Evolutionary conservation across 2,888 invertebrate species (phyloP), one percentile per base, ranked within the genome.

Genomic region (Esperia sulphurella): DNA sequence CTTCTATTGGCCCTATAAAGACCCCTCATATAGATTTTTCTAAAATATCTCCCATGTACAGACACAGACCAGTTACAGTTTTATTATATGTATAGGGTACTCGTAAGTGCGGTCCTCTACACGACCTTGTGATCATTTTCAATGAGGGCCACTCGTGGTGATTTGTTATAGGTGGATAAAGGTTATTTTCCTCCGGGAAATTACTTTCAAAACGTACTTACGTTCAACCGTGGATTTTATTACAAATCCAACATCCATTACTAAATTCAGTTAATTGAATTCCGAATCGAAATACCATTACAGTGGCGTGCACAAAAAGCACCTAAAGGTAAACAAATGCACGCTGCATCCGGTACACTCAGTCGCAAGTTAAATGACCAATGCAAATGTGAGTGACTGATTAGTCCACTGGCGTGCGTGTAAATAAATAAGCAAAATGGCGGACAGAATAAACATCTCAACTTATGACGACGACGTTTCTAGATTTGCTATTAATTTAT

Each of bases 351-450:
- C 52, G 41, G 28, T 45, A 37, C 52, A 50, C 52, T 21, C 41
- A 39, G 40, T 48, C 37, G 43, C 44, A 53, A 44, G 38, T 38
- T 38, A 45, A 45, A 45, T 50, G 49, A 41, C 48, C 45, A 52
- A 9, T 30, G 43, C 45, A 49, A 45, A 52, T 46, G 49, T 47
- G 39, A 52, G 47, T 49, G 42, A 47, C 45, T 49, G 45, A 41
- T 30, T 35, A 33, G 43, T 43, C 10, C 35, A 35, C 43, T 35
- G 35, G 35, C 41, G 31, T 40, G 40, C 30, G 14, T 43, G 42
- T 43, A 47, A 52, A 46, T 46, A 51, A 51, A 49, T 46, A 51
- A 51, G 47, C 52, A 30, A 41, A 7, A 21, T 21, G 47, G 47
- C 45, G 43, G 52, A 46, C 46, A 43, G 43, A 37, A 47, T 54